Base-by-base conservation (phyloP, 2,888 invertebrate species). In the Scaptomyza flava region DNA sequence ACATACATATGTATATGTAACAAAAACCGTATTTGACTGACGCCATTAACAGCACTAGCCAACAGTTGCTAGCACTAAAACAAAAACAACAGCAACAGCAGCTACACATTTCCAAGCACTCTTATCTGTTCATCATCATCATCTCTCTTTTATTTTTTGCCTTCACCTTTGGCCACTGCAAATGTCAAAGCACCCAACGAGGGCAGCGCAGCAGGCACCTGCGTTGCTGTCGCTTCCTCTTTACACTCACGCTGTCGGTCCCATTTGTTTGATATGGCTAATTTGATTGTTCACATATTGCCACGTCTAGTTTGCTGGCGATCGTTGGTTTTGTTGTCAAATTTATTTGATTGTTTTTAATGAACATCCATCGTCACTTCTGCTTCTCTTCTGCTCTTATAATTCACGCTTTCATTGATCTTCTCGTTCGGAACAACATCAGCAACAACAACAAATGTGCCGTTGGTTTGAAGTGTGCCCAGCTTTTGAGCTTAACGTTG, bases 211-310 rank as follows among this genome's bases (percentile, higher is more conserved):
- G 64, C 57, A 54, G 54, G 54, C 77, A 77, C 78, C 70, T 80
- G 77, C 45, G 34, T 58, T 30, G 45, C 17, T 57, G 36, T 38
- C 30, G 52, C 46, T 65, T 64, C 42, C 51, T 56, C 54, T 59
- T 60, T 51, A 17, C 20, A 27, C 45, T 34, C 30, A 8, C 30
- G 5, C 23, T 36, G 45, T 50, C 38, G 31, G 20, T 63, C 45
- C 46, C 63, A 41, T 58, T 67, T 47, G 45, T 54, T 61, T 69
- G 56, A 52, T 77, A 51, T 68, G 68, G 62, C 76, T 79, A 79
- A 81, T 85, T 82, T 79, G 79, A 68, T 68, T 82, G 68, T 60
- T 74, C 68, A 70, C 67, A 76, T 79, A 72, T 68, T 54, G 73
- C 80, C 73, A 69, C 70, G 81, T 61, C 48, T 54, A 77, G 67